Evolutionary conservation across 2,797 vertebrate genomes (phyloP), one percentile per base, ranked within the genome.

Genomic region (Sebastes hubbsi): DNA sequence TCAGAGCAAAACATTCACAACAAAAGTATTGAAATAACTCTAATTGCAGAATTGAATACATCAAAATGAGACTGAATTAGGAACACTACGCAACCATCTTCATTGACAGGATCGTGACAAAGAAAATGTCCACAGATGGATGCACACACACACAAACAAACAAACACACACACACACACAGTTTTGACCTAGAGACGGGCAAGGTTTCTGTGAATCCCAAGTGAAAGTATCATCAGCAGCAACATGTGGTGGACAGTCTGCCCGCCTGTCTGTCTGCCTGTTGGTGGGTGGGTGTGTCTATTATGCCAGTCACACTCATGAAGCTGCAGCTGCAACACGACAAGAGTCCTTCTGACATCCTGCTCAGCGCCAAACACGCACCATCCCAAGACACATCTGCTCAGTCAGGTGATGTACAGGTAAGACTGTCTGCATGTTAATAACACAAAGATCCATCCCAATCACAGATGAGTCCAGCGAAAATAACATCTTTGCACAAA

Each of bases 281-380:
- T 62, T 8, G 70, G 62, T 32, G 71, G 78, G 93, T 93, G 91
- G 92, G 93, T 92, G 92, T 93, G 93, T 93, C 92, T 75, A 11
- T 72, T 27, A 78, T 36, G 67, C 68, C 89, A 81, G 75, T 85
- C 75, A 85, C 62, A 87, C 70, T 75, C 60, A 73, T 82, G 81
- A 86, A 80, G 79, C 78, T 73, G 60, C 86, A 85, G 84, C 78
- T 78, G 34, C 67, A 71, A 72, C 80, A 76, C 4, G 8, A 87
- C 78, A 78, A 46, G 72, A 86, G 60, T 66, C 75, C 13, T 56
- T 11, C 62, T 67, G 78, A 87, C 56, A 73, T 54, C 59, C 64
- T 59, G 32, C n/a, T 78, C 61, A 61, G 25, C 77, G 67, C 29
- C 61, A 76, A 36, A 64, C 46, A 14, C 29, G 25, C 75, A 46